Percentiles rank a stretch among this genome's conserved stretches.
Conservation (phyloP, 2,888 invertebrate genomes). For the Mesoligia furuncula region DNA sequence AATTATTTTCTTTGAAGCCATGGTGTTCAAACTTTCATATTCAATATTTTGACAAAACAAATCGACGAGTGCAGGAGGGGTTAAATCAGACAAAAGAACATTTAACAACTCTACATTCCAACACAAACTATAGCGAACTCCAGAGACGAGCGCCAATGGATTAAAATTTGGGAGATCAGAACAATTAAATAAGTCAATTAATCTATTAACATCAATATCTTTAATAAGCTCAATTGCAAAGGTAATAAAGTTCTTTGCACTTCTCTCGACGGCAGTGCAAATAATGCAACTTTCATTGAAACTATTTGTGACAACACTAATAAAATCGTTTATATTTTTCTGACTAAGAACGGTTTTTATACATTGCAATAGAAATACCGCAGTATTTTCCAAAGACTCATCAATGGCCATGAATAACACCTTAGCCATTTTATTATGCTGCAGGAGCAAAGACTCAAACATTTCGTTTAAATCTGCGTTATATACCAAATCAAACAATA, state of each 20-base stretch:
- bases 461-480: slow-evolving; percentile 2
- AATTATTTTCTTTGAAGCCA: slow-evolving; percentile 3
- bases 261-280: slow-evolving; percentile 26
- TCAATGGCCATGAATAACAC: slow-evolving; percentile 19
- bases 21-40: neutral
- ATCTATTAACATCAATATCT: slow-evolving; percentile 23
- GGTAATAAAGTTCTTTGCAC: slow-evolving; percentile 4
- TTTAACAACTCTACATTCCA: slow-evolving; percentile 14
- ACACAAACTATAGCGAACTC: neutral
- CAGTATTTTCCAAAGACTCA: slow-evolving; percentile 25
- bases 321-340: slow-evolving; percentile 23
- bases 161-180: slow-evolving; percentile 43
- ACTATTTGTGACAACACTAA: slow-evolving; percentile 1
- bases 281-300: slow-evolving; percentile 21
- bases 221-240: slow-evolving; percentile 26
- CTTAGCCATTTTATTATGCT: slow-evolving; percentile 2
- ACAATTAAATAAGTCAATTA: slow-evolving; percentile 37
- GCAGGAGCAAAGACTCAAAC: slow-evolving; percentile 9
- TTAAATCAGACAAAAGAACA: slow-evolving; percentile 17
- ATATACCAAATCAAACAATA: slow-evolving; percentile 19
- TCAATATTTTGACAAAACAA: slow-evolving; percentile 13
- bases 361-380: slow-evolving; percentile 26
- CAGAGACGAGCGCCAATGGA: slow-evolving; percentile 19
- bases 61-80: slow-evolving; percentile 4
- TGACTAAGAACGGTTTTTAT: slow-evolving; percentile 5